phyloP scores from a whole-genome alignment of 2,113 vertebrate genomes.

The Miniopterus natalensis region DNA sequence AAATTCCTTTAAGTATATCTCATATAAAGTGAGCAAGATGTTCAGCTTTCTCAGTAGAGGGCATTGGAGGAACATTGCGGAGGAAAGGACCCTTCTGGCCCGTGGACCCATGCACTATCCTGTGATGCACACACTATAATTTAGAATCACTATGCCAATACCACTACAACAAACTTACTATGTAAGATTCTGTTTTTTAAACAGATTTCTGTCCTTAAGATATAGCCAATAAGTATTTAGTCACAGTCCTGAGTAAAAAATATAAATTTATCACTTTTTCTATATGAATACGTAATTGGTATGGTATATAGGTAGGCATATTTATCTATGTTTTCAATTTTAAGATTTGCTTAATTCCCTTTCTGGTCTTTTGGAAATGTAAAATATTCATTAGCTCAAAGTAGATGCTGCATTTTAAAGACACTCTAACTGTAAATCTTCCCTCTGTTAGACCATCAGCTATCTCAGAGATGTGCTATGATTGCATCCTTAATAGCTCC shows the following conservation, averaged over 20 bases:
- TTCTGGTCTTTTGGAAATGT: background rate
- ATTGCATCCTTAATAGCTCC: background rate
- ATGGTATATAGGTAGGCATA: background rate
- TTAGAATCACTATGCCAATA: background rate
- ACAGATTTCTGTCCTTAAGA: background rate
- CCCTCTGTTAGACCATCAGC: background rate
- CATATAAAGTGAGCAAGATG: background rate
- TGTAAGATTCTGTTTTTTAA: background rate
- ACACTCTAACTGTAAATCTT: constrained; percentile 4
- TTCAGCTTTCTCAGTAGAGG: background rate
- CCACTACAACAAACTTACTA: background rate
- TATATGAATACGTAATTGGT: background rate
- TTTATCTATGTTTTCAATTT: constrained; percentile 26
- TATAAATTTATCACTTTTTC: background rate
- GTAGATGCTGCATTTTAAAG: constrained; percentile 4
- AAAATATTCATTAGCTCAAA: constrained; percentile 20
- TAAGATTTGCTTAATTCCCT: background rate
- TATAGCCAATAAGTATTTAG: background rate
- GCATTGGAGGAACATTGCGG: background rate
- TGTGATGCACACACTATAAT: background rate
- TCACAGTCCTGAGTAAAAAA: background rate
- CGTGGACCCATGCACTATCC: background rate
- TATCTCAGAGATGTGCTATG: background rate
- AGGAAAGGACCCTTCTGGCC: background rate
- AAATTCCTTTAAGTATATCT: background rate